Evolutionary conservation across 2,797 vertebrate genomes (phyloP).

Genomic region (Acrocephalus scirpaceus): DNA sequence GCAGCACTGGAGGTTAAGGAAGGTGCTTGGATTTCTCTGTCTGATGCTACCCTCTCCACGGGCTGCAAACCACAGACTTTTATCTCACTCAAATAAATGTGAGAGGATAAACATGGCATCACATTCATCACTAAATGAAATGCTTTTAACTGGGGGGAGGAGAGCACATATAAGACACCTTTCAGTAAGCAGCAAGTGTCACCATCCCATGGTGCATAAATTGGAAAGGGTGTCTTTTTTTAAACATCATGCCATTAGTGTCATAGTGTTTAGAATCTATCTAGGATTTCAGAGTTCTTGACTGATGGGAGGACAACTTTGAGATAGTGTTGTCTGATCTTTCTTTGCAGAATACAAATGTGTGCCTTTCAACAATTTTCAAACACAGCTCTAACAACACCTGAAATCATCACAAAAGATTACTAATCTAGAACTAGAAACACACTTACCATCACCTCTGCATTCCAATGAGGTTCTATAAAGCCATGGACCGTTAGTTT

Average conservation of each 20-base stretch:
- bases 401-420: neutral
- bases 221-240: neutral
- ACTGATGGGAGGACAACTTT: neutral
- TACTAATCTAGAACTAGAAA: neutral
- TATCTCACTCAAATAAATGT: neutral
- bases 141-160: neutral
- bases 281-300: neutral
- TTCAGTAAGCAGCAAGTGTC: neutral
- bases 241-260: neutral
- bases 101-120: neutral
- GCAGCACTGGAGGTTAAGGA: neutral
- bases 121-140: neutral
- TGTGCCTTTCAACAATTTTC: neutral
- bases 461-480: slow-evolving; percentile 89
- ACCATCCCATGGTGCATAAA: neutral
- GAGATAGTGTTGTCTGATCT: neutral
- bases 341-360: neutral
- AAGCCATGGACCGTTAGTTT: slow-evolving; percentile 97
- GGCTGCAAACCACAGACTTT: neutral
- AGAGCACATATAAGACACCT: neutral
- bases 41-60: neutral
- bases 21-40: neutral
- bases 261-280: neutral
- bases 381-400: neutral
- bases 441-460: slow-evolving; percentile 93